Base-by-base conservation (phyloP, 2,888 invertebrate species). In the Flexamia atlantica region DNA sequence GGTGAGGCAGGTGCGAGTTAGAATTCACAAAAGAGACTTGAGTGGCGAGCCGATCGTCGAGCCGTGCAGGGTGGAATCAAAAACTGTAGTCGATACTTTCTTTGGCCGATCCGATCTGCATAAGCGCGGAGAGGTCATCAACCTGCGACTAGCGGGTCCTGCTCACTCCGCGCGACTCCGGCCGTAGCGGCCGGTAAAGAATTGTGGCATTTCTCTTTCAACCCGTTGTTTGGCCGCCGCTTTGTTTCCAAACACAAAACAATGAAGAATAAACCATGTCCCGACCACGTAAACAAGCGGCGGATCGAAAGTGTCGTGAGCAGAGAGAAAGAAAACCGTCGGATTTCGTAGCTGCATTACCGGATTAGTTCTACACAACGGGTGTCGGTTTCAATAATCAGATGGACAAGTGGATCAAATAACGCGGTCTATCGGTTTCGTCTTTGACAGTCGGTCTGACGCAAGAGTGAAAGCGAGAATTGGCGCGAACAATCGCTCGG, bases 391-490 rank as follows among this genome's bases (percentile, higher is more conserved):
- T 17, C 70, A 40, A 70, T 70, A 70, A 70, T 70, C 79, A 79
- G 36, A 36, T 57, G 79, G n/a, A 57, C 30, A 79, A 79, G 57
- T 79, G 57, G 79, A 79, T 79, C 79, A 79, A 7, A 42, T 76
- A 76, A 76, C 76, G 36, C 76, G 76, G 28, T 76, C 76, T 76
- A 50, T 76, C 76, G 50, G 76, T 50, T 42, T 72, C 70, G 70
- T 32, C 70, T 28, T 20, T 17, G 68, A 23, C 70, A 40, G 40
- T 23, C 46, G 14, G 57, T 0, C 32, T 79, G 79, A 79, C 57
- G 79, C 79, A 79, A 79, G 30, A 79, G 79, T 57, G 79, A 79
- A 79, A 79, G 79, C 57, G 79, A 53, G 53, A 57, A 79, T 79
- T 79, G 79, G 79, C 79, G 79, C 57, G 79, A 79, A 79, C 46